Base-by-base conservation (phyloP, 2,113 vertebrate genomes). In the Dissostichus mawsoni region DNA sequence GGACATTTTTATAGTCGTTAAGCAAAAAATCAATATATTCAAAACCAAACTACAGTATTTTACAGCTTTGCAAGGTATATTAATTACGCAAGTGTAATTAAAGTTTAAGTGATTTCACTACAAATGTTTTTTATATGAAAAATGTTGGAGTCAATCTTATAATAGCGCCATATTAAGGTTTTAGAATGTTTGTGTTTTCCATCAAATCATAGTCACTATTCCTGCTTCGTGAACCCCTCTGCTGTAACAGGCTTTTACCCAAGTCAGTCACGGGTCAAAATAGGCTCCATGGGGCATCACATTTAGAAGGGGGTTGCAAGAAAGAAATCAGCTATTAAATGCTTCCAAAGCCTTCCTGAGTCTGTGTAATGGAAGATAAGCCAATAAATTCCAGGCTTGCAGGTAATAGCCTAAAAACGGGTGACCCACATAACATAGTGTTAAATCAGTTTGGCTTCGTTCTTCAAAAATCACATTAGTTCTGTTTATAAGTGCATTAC, bases 321-420 rank as follows among this genome's bases (percentile, higher is more conserved):
- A 61, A 61, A 61, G 16, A 61, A 61, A 17, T 41, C 7, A 16
- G 29, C 16, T 61, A 36, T 41, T 61, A 18, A 41, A 61, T 36
- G 58, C 4, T n/a, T 36, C 33, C 29, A 18, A 61, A 61, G 58
- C 58, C 58, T 61, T 17, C 33, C 58, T 18, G 58, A 41, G 58
- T 61, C 29, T 41, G 29, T 61, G 33, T 61, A 18, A 61, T 61
- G 58, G 29, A 41, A 41, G 58, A n/a, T 61, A 41, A 61, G 29
- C 58, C 33, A 36, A 41, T 61, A 61, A 61, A 61, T 61, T 18
- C 9, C 58, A 17, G 9, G 58, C 58, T 61, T 36, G 58, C 58
- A 61, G 58, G 58, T 61, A 61, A 61, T 61, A 41, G 58, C 17
- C 58, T 61, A 18, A 61, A 61, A 61, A 61, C 11, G 58, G 33